Base-by-base conservation (phyloP, 2,113 vertebrate species). In the Herpailurus yagouaroundi region DNA sequence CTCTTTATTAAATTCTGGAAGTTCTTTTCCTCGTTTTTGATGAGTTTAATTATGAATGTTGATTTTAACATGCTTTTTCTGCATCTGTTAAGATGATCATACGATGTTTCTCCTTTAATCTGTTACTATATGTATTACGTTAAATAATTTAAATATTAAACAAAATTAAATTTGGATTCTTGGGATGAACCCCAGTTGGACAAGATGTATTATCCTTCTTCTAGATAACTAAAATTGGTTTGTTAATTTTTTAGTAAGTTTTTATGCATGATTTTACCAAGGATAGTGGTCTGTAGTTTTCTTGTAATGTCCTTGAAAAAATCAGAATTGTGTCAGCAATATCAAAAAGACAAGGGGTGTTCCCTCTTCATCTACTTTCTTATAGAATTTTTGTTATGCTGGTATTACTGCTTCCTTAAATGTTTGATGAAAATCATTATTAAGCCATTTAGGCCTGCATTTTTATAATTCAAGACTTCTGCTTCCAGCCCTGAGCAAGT, bases 401-500 rank as follows among this genome's bases (percentile, higher is more conserved):
- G 33, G 11, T 69, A 63, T 66, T 73, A 23, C 57, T 85, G 5
- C 15, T 94, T 80, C 50, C 52, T 79, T 79, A 73, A 84, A 79
- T 73, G 21, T 77, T 83, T 89, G 31, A 83, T 57, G 52, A 95
- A 91, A 91, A 84, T 79, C 36, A 36, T 52, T 48, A 64, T 31
- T 73, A 69, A 87, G 74, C 33, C 33, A 21, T 52, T 10, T 79
- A 36, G 71, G 9, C 25, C 31, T 76, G 16, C 48, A 33, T 76
- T 82, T 81, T 89, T 89, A 74, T 96, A 82, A 93, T 60, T 96
- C 31, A 68, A 60, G 48, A 68, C 68, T 55, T 82, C 21, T 96
- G 8, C 21, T 92, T 74, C 68, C n/a, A 88, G n/a, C 68, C n/a
- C 25, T 45, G n/a, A 83, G 50, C 6, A 66, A 68, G 9, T 88